Base-by-base conservation (phyloP, 2,113 vertebrate genomes). In the Capreolus pygargus region DNA sequence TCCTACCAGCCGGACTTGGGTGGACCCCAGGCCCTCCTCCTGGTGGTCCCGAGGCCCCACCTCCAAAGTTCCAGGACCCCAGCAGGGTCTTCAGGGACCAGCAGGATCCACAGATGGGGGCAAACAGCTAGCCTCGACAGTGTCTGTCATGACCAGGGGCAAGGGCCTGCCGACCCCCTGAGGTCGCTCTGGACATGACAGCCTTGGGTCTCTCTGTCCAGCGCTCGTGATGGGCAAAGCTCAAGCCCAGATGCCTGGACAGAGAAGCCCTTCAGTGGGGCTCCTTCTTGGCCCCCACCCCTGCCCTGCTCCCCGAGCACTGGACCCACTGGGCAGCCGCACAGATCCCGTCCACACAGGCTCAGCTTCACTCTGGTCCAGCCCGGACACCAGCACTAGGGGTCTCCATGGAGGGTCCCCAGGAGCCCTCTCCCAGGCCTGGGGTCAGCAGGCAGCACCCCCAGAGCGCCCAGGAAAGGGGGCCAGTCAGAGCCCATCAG, bases 301-400 rank as follows among this genome's bases (percentile, higher is more conserved):
- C 2, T 12, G 15, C 25, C 86, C 70, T 12, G 27, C 45, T 1
- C 27, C 58, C 4, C 3, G 6, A 23, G 12, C 21, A 3, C 19
- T 1, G 4, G 47, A 21, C 27, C 61, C 50, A 1, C 6, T 0
- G 25, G 58, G 13, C 17, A 16, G 76, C 79, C 39, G 0, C 11
- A 2, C 16, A 74, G 39, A 52, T 17, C 33, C n/a, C 0, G 0
- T 1, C 70, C 8, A 0, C 23, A 0, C 19, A 8, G 57, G 3
- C 11, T 39, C 7, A 17, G 27, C 33, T 50, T 19, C 47, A 1
- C 7, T 5, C 43, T 8, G 28, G 25, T 30, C 39, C 13, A 54
- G 47, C 14, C 6, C 23, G 4, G 33, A 23, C 1, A 2, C 52
- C 52, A 8, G 82, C 30, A n/a, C 11, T 27, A 0, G 0, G 30